Conservation (phyloP, 2,113 vertebrate genomes). For the Rattus rattus region DNA sequence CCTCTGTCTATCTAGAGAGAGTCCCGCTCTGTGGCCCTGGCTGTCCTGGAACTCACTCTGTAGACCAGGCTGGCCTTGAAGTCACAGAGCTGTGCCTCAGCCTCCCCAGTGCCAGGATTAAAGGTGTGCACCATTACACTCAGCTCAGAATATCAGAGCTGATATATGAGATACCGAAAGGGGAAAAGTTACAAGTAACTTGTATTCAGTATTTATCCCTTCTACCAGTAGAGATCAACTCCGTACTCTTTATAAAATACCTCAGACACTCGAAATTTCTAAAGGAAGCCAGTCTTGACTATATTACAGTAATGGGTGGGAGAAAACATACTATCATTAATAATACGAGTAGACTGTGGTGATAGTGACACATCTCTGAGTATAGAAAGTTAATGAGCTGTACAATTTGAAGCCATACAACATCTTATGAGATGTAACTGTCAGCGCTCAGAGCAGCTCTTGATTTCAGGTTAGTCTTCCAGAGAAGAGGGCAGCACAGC, state of each 20-base stretch:
- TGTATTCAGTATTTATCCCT: neutral
- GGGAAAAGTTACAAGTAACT: neutral
- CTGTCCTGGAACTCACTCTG: neutral
- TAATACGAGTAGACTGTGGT: neutral
- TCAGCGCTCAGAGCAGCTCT: neutral
- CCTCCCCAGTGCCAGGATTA: neutral
- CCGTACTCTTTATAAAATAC: neutral
- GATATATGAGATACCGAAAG: neutral
- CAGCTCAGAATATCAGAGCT: neutral
- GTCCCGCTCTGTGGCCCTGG: neutral
- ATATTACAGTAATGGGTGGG: neutral
- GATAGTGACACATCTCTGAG: neutral
- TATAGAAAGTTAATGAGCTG: neutral
- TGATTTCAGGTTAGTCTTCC: conserved; percentile 1
- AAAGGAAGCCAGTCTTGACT: conserved; percentile 17
- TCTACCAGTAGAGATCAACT: neutral
- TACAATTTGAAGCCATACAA: neutral
- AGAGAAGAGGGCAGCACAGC: neutral
- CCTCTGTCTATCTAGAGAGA: neutral
- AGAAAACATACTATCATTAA: conserved; percentile 6
- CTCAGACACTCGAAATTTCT: neutral
- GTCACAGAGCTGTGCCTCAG: neutral
- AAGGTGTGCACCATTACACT: neutral
- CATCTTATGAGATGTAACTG: neutral
- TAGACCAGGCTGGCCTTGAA: neutral